A percentile compares a stretch with the other conserved stretches of the same genome.
These are phyloP conservation scores for Drosophila hamatofila DNA, from an alignment of 2,888 invertebrate species.

Conservation along the genomic window DNA sequence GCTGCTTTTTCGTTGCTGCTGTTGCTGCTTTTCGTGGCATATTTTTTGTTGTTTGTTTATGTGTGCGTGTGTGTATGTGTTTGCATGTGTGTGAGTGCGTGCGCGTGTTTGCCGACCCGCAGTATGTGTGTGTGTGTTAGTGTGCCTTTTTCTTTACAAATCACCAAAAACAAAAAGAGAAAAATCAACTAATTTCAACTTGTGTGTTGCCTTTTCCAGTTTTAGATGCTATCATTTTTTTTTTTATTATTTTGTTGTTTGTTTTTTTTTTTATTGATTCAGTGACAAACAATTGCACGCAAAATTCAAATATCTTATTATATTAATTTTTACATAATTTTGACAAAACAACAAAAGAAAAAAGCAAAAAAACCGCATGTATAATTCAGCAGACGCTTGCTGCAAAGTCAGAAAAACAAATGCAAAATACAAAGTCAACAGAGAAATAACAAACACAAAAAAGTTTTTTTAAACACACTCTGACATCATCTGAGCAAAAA, in stretches of 20 bases:
- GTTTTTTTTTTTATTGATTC: conserved; percentile 3
- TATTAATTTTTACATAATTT: conserved; percentile 28
- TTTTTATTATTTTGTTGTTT: neutral
- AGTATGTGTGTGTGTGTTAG: conserved; percentile 6
- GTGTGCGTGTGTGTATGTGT: neutral
- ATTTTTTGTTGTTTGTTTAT: conserved; percentile 44
- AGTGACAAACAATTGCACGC: conserved; percentile 11
- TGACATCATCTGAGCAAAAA: conserved; percentile 70
- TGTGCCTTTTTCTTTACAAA: conserved; percentile 27
- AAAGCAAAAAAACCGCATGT: conserved; percentile 12
- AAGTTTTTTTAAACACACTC: conserved; percentile 56
- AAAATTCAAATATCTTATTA: neutral
- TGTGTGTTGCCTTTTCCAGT: conserved; percentile 6
- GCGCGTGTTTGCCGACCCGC: conserved; percentile 37
- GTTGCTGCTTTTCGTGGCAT: conserved; percentile 69
- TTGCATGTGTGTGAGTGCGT: conserved; percentile 23
- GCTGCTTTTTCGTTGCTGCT: conserved; percentile 35
- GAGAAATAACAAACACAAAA: conserved; percentile 37
- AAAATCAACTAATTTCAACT: conserved; percentile 2
- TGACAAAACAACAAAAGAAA: no score
- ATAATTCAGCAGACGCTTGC: conserved; percentile 21
- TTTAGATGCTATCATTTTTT: conserved; percentile 6
- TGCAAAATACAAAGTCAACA: conserved; percentile 37
- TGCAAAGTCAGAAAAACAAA: conserved; percentile 40
- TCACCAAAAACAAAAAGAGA: neutral